Base-by-base conservation (phyloP, 2,797 vertebrate genomes). In the Halcyon chelicuti region DNA sequence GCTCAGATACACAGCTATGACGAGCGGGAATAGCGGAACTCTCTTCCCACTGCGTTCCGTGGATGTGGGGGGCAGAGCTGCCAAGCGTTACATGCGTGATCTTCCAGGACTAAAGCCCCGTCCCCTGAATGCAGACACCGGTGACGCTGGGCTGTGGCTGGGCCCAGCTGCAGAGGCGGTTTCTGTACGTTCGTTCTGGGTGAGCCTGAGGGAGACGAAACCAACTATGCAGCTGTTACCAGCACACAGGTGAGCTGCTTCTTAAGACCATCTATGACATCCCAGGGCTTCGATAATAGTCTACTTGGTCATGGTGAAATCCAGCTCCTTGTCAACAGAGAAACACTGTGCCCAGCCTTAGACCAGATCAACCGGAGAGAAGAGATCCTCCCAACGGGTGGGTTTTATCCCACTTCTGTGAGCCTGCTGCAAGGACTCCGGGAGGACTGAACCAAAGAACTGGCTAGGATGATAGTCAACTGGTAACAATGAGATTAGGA, bases 11-110 rank as follows among this genome's bases (percentile, higher is more conserved):
- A 15, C 2, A 18, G 40, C 40, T 63, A 3, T 8, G 19, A 7
- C 42, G 29, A 14, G 16, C 4, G 23, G 70, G 37, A 37, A 5
- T 1, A 39, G 79, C 33, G 3, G 74, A 42, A 26, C 20, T 10
- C 51, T 12, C 0, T 12, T 39, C 28, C 29, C 12, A 0, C 1
- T 12, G 1, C 4, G 2, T 31, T 16, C 7, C 1, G 2, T 12
- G 67, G 67, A 6, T 2, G 20, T 3, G 40, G 40, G 26, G 66
- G 29, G 2, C 17, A 1, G 29, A 8, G 49, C 72, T 14, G 57
- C 35, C 47, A 1, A 4, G 40, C 8, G 2, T 0, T 2, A 3
- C 2, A 3, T 6, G 55, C 33, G 0, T 2, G 65, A 10, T 12
- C 31, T 22, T 3, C 39, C 25, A 4, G 0, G 3, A 31, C 31